These are phyloP conservation scores for Anoura caudifer DNA, from an alignment of 2,113 vertebrate species.

Conservation along the genomic window DNA sequence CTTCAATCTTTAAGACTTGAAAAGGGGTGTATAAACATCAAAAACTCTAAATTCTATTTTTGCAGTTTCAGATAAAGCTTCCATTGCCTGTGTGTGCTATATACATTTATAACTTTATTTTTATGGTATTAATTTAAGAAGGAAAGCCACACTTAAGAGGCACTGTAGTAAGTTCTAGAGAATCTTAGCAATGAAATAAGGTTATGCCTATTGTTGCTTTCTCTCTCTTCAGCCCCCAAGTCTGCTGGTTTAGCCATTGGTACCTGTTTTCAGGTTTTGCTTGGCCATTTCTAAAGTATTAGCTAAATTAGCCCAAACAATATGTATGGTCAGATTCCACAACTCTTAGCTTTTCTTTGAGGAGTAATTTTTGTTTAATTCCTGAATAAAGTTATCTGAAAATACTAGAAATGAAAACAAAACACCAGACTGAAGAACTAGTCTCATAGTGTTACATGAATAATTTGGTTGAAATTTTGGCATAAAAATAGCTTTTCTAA, in stretches of 20 bases:
- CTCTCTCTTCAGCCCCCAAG: not conserved
- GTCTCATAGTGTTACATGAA: not conserved
- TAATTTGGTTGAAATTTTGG: constrained; percentile 19
- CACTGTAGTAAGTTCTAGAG: not conserved
- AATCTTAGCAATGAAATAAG: not conserved
- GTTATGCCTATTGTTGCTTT: not conserved
- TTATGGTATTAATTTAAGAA: not conserved
- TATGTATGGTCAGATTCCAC: not conserved
- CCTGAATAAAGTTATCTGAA: not conserved
- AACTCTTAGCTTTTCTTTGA: not conserved
- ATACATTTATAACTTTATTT: not conserved
- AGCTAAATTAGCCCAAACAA: not conserved
- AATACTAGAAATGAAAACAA: constrained; percentile 19
- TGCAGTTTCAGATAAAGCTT: not conserved
- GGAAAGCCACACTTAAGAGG: not conserved
- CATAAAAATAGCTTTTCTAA: constrained; percentile 2
- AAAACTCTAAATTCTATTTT: not conserved
- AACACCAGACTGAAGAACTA: not conserved
- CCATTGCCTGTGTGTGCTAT: not conserved
- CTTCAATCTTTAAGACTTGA: not conserved
- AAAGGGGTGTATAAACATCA: not conserved
- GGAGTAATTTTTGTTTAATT: not conserved
- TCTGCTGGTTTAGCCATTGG: not conserved
- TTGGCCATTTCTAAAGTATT: not conserved
- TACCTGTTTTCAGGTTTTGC: not conserved